These are phyloP conservation scores for Meriones unguiculatus DNA, from an alignment of 2,113 vertebrate species.

Conservation along the genomic window DNA sequence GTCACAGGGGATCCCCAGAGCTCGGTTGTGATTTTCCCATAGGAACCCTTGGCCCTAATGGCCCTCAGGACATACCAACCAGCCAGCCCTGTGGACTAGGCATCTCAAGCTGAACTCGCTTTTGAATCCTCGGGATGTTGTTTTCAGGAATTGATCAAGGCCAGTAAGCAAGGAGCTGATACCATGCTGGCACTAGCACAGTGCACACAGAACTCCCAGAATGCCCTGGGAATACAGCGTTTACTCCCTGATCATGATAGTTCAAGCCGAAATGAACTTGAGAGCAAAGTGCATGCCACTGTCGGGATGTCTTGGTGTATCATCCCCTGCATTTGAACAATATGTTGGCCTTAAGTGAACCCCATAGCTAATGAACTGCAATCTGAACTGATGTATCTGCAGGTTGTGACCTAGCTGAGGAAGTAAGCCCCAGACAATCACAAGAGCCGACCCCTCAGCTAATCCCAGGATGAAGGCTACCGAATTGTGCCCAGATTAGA, in stretches of 20 bases:
- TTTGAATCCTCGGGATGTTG: neutral
- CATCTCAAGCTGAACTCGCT: neutral
- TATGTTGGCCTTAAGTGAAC: neutral
- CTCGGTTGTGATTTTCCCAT: neutral
- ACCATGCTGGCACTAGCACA: too few species aligned
- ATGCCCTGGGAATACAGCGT: neutral
- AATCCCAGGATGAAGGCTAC: neutral
- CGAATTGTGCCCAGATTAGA: neutral
- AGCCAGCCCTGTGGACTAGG: neutral
- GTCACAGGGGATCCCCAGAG: neutral
- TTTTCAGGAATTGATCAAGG: neutral
- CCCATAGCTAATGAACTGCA: neutral
- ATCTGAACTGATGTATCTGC: neutral
- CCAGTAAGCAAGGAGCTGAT: neutral
- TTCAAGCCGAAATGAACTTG: neutral
- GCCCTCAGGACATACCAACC: neutral
- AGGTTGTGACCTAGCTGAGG: neutral
- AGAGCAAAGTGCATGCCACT: neutral
- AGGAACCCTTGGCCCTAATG: neutral
- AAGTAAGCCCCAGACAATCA: neutral
- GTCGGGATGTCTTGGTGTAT: neutral
- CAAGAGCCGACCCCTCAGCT: neutral
- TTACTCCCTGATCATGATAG: constrained; percentile 11
- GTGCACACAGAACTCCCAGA: neutral
- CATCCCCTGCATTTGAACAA: neutral